These are phyloP conservation scores for Phylloscopus trochiloides DNA, from an alignment of 2,113 vertebrate genomes.

Conservation along the genomic window DNA sequence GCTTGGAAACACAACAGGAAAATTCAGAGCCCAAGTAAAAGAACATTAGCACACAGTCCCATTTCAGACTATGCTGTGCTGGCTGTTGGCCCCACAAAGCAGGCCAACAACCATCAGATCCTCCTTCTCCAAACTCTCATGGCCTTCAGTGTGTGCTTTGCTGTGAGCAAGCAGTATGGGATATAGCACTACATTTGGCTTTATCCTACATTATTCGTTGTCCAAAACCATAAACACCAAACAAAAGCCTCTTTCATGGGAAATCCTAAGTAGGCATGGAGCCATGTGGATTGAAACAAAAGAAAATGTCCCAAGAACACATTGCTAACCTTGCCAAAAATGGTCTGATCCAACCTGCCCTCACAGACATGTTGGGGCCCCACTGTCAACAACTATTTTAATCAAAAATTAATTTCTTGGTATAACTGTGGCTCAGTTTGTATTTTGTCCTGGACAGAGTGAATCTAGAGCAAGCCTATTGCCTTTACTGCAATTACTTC, in stretches of 20 bases:
- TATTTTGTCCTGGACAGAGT: neutral
- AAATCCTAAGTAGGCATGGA: conserved; percentile 39
- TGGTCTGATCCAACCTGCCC: conserved; percentile 15
- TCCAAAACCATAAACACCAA: conserved; percentile 31
- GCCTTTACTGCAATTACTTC: neutral
- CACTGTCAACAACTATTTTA: conserved; percentile 3
- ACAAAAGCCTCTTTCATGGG: conserved; percentile 55
- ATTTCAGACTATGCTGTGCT: neutral
- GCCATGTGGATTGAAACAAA: conserved; percentile 46
- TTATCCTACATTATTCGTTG: neutral
- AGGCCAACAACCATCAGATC: neutral
- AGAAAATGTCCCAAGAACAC: conserved; percentile 21
- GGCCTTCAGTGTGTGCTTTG: neutral
- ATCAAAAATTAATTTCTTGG: conserved; percentile 34
- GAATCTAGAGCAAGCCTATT: neutral
- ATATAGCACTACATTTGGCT: neutral
- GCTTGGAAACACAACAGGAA: conserved; percentile 11
- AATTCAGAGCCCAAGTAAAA: conserved; percentile 24
- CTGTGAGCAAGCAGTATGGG: conserved; percentile 1
- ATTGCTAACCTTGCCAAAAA: conserved; percentile 29
- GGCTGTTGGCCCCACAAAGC: neutral
- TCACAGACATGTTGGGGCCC: neutral
- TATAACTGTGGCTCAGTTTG: neutral
- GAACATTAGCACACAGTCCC: neutral
- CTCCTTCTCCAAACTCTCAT: neutral